Percentiles rank a stretch among this genome's conserved stretches.
Conservation (phyloP, 2,888 invertebrate genomes). For the Trichopria drosophilae region DNA sequence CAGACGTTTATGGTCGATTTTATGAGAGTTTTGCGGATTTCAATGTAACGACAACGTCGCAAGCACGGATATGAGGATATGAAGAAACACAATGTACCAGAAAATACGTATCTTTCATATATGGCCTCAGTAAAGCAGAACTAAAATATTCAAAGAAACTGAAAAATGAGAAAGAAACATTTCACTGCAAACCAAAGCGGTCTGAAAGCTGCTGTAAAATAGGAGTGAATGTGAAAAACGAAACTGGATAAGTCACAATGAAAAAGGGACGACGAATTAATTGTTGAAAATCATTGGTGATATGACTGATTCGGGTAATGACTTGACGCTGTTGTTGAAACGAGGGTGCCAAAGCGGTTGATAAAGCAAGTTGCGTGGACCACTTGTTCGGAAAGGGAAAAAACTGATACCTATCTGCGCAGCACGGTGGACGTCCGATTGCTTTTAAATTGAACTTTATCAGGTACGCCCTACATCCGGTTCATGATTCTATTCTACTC, state of each 20-base stretch:
- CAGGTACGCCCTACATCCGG: conserved; percentile 10
- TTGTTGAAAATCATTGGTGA: too few relatives aligned
- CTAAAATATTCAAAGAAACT: conserved; percentile 1
- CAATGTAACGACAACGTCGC: too few relatives aligned
- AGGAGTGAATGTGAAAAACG: too few relatives aligned
- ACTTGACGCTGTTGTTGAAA: too few relatives aligned
- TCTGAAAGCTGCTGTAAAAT: too few relatives aligned
- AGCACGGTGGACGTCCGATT: conserved; percentile 11
- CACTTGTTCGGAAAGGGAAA: conserved; percentile 9
- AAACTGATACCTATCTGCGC: neutral
- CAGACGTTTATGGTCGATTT: conserved; percentile 21
- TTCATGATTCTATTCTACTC: neutral
- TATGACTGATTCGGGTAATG: too few relatives aligned
- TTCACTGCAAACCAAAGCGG: too few relatives aligned
- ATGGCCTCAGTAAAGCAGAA: neutral
- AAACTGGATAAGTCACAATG: too few relatives aligned
- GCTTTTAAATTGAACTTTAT: conserved; percentile 25
- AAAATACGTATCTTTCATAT: neutral
- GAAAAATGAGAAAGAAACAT: neutral
- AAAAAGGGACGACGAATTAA: too few relatives aligned
- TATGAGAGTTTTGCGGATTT: conserved; percentile 19
- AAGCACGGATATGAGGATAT: neutral
- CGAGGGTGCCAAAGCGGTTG: neutral
- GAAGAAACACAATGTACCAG: neutral
- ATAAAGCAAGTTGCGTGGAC: conserved; percentile 4